These are phyloP conservation scores for Euphydryas editha DNA, from an alignment of 2,888 invertebrate genomes.

Conservation along the genomic window DNA sequence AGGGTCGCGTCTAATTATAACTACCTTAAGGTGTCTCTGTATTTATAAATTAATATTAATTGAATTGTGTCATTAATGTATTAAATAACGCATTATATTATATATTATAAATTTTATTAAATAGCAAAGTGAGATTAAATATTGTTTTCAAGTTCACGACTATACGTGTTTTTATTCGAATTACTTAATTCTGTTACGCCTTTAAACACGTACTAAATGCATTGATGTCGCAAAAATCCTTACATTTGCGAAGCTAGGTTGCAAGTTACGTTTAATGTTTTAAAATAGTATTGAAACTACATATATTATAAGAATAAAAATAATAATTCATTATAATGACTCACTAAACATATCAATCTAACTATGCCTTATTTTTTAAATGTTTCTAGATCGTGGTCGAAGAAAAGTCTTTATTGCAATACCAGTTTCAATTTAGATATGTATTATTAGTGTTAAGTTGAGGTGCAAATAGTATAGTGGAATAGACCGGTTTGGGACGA, in stretches of 20 bases:
- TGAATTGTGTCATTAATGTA: conserved; percentile 19
- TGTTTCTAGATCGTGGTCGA: too few species aligned
- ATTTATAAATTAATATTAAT: conserved; percentile 40
- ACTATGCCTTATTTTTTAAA: too few species aligned
- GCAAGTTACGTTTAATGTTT: too few species aligned
- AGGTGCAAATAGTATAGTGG: conserved; percentile 52
- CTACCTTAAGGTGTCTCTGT: conserved; percentile 37
- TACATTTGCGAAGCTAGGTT: too few species aligned
- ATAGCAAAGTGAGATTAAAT: neutral
- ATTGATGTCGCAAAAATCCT: too few species aligned
- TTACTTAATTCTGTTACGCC: too few species aligned
- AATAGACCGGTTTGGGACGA: conserved; percentile 72
- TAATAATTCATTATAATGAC: too few species aligned
- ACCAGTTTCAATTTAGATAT: conserved; percentile 11
- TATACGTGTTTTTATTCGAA: neutral
- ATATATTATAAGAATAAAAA: too few species aligned
- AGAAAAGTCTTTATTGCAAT: neutral
- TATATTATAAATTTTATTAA: neutral
- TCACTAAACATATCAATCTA: too few species aligned
- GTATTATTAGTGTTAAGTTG: conserved; percentile 35
- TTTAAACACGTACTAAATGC: too few species aligned
- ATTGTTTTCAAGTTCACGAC: neutral
- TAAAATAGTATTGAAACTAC: too few species aligned
- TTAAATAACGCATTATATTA: neutral
- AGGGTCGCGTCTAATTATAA: conserved; percentile 35